phyloP scores from a whole-genome alignment of 2,113 vertebrate genomes.

The Muntiacus muntjak region DNA sequence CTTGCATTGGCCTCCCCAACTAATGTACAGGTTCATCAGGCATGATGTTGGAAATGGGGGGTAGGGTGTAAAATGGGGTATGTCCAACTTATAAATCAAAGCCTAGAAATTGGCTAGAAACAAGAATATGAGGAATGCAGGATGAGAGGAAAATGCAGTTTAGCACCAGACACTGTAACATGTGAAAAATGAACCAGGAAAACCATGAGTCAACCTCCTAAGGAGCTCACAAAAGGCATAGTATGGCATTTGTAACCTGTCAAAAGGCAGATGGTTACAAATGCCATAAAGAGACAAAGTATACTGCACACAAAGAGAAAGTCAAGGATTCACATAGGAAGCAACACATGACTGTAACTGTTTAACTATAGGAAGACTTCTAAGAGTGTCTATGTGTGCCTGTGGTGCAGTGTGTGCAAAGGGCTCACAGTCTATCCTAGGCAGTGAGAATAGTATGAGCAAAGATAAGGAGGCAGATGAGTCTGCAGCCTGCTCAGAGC shows the following conservation, averaged over 20 bases:
- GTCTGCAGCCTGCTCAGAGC: background rate
- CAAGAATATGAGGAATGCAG: background rate
- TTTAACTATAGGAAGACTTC: background rate
- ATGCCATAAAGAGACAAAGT: background rate
- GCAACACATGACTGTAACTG: background rate
- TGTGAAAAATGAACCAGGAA: background rate
- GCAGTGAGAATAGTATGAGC: background rate
- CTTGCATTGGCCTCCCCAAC: background rate
- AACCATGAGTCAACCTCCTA: background rate
- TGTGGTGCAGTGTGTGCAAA: background rate
- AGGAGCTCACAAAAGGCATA: background rate
- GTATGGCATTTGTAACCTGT: background rate
- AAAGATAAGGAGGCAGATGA: background rate
- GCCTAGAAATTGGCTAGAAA: background rate
- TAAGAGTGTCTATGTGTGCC: background rate
- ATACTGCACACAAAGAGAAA: background rate
- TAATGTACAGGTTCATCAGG: background rate
- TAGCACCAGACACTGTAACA: background rate
- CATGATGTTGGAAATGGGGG: background rate
- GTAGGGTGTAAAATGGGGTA: background rate
- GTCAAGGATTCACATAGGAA: background rate
- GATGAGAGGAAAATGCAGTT: background rate
- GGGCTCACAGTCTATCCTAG: background rate
- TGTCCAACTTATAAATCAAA: background rate
- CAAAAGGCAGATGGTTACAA: background rate